Evolutionary conservation across 2,797 vertebrate genomes (phyloP).

Genomic region (Gymnothorax reevesii): DNA sequence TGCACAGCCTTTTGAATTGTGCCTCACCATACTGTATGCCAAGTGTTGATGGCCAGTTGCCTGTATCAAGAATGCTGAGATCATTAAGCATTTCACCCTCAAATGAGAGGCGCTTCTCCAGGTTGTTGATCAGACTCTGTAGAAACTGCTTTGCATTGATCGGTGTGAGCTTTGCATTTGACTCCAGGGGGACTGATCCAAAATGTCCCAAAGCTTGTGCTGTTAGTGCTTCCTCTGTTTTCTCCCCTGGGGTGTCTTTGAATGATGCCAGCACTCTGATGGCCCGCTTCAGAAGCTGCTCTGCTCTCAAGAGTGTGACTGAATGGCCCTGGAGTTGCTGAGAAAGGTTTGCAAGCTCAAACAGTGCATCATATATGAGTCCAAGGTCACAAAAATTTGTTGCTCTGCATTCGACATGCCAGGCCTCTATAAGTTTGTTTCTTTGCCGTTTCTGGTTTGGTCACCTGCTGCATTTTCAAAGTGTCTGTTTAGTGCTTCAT

Average conservation of each 20-base stretch:
- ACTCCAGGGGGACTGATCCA: neutral
- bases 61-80: conserved; percentile 22
- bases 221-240: neutral
- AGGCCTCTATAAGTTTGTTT: conserved; percentile 29
- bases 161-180: neutral
- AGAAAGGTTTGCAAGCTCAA: conserved; percentile 19
- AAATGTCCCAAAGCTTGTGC: neutral
- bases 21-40: conserved; percentile 1
- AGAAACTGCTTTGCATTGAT: conserved; percentile 9
- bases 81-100: conserved; percentile 15
- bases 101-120: conserved; percentile 27
- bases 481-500: neutral
- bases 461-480: conserved; percentile 9
- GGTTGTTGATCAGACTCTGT: conserved; percentile 26
- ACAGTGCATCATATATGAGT: neutral
- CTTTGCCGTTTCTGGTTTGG: conserved; percentile 3
- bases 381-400: conserved; percentile 18
- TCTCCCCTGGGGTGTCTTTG: neutral
- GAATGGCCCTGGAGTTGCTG: conserved; percentile 18
- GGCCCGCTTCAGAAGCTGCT: neutral
- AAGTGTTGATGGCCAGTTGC: conserved; percentile 24
- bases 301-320: neutral
- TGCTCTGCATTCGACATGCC: neutral
- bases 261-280: conserved; percentile 1
- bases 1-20: conserved; percentile 17